Evolutionary conservation across 1,140 invertebrate genomes (phyloP).

Genomic region (Xylocopa sonorina): DNA sequence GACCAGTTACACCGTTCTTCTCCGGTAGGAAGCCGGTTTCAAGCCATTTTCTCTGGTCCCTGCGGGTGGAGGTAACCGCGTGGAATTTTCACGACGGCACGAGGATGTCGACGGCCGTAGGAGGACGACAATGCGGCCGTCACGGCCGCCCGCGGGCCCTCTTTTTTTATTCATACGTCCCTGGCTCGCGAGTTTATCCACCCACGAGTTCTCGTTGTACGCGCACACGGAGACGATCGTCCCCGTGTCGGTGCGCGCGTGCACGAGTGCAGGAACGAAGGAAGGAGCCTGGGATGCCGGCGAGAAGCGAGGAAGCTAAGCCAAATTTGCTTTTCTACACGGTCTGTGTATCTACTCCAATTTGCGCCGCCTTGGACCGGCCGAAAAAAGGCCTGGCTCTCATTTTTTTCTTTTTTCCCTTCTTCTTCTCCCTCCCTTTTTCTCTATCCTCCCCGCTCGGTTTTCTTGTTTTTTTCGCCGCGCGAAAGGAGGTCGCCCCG

Average conservation of each 20-base stretch:
- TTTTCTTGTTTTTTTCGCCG: neutral
- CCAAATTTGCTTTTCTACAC: slow-evolving; percentile 66
- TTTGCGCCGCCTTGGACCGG: slow-evolving; percentile 63
- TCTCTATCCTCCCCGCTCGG: too few species aligned
- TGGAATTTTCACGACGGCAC: slow-evolving; percentile 45
- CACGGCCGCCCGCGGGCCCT: slow-evolving; percentile 59
- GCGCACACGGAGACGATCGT: too few species aligned
- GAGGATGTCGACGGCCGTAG: slow-evolving; percentile 15
- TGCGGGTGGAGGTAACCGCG: slow-evolving; percentile 4
- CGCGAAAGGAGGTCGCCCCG: slow-evolving; percentile 42
- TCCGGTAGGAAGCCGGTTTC: too few species aligned
- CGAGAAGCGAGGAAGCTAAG: slow-evolving; percentile 58
- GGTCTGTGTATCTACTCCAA: slow-evolving; percentile 65
- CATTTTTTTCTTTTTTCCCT: neutral
- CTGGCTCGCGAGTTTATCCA: slow-evolving; percentile 63
- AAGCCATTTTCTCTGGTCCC: slow-evolving; percentile 19
- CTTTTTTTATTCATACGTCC: slow-evolving; percentile 75
- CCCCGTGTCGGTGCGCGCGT: too few species aligned
- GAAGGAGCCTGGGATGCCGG: neutral
- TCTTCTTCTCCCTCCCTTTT: too few species aligned
- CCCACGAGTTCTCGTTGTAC: neutral
- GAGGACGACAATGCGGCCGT: slow-evolving; percentile 69
- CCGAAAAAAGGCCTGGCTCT: slow-evolving; percentile 47
- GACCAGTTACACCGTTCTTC: neutral
- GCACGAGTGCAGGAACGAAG: neutral